Conservation (phyloP, 2,888 invertebrate species). For the Myathropa florea region DNA sequence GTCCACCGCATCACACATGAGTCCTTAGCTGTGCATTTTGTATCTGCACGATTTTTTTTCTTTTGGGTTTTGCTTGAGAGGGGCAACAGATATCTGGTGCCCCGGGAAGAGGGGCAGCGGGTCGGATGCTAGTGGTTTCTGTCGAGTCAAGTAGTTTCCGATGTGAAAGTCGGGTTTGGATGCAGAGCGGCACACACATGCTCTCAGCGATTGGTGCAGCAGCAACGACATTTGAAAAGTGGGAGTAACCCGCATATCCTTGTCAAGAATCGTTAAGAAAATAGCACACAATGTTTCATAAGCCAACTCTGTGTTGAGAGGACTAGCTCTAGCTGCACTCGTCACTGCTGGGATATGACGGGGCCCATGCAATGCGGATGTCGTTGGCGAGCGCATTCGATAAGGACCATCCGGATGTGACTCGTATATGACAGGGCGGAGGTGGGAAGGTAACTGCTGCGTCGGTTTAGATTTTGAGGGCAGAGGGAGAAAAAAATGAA, state of each 20-base stretch:
- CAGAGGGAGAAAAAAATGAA: background rate
- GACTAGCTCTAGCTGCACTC: no score
- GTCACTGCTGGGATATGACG: background rate
- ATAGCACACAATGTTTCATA: constrained; percentile 34
- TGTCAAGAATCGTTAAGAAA: constrained; percentile 64
- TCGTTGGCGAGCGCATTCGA: constrained; percentile 55
- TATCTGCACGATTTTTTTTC: background rate
- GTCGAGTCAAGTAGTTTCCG: background rate
- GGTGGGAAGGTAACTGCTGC: background rate
- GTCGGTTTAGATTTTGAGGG: no score
- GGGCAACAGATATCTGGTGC: background rate
- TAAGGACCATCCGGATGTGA: constrained; percentile 56
- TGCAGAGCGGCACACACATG: background rate
- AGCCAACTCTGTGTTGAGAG: constrained; percentile 33
- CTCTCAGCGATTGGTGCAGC: background rate
- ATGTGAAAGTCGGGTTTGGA: background rate
- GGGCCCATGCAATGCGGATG: constrained; percentile 35
- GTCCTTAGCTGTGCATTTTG: background rate
- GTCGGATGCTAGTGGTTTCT: background rate
- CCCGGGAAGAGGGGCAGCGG: background rate
- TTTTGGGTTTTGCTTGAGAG: background rate
- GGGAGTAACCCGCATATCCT: constrained; percentile 49
- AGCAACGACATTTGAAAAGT: constrained; percentile 17
- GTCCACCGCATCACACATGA: background rate
- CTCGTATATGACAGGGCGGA: constrained; percentile 3